Evolutionary conservation across 2,113 vertebrate genomes (phyloP), one percentile per base, ranked within the genome.

Genomic region (Alethe diademata): DNA sequence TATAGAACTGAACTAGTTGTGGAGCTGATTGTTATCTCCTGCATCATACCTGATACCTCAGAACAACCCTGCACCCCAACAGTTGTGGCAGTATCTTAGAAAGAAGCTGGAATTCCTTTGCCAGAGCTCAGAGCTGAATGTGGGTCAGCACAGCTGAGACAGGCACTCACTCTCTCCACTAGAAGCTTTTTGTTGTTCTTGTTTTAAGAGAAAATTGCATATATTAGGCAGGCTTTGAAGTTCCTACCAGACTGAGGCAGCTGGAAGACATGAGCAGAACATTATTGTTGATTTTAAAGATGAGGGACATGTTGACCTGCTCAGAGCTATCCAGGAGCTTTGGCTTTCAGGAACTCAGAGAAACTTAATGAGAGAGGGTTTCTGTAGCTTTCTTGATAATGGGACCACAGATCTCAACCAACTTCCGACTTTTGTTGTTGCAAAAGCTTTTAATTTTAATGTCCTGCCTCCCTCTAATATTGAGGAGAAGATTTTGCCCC

Each of bases 221-320:
- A 95, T 78, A 91, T 96, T 93, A 89, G 84, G 53, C 67, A 53
- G 38, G 83, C 75, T 95, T 96, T 96, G 94, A 95, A 96, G 93
- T 91, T 69, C 53, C 51, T 38, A 42, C 23, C 38, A 62, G 70
- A 14, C 19, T 65, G 57, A 31, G 25, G 70, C 70, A 85, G 75
- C 50, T 40, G 54, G 66, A 69, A 93, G 64, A 40, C 45, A 40
- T 1, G 67, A 86, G 70, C 40, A 82, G 72, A 90, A 42, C 79
- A 92, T 90, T 79, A 65, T 0, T 53, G 71, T 7, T 65, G 54
- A 78, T 73, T 93, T 88, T 61, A 91, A 88, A 93, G 71, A 93
- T 24, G 62, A 93, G 79, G 73, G 56, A 88, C 11, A 4, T 7
- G 31, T 65, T 69, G 66, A 88, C 29, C 64, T 62, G 51, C 69